phyloP scores from a whole-genome alignment of 2,797 vertebrate genomes.

The Babyrousa celebensis region DNA sequence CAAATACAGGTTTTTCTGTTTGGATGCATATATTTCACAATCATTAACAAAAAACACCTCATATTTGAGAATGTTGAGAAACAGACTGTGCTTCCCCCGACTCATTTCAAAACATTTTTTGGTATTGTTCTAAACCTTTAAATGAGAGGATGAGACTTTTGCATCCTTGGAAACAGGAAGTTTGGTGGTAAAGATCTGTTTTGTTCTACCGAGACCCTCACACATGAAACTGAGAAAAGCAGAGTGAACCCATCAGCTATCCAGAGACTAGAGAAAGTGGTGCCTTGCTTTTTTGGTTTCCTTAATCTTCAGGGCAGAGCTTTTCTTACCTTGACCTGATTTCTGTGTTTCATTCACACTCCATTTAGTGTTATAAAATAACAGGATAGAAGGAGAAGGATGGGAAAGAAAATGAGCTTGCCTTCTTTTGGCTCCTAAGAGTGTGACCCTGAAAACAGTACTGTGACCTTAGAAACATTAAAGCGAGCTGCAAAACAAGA shows the following conservation, averaged over 20 bases:
- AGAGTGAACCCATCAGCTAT: background rate
- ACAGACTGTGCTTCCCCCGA: background rate
- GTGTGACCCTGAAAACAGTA: conserved; percentile 57
- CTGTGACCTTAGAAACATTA: conserved; percentile 47
- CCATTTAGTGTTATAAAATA: conserved; percentile 58
- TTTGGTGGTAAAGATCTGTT: background rate
- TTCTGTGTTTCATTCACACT: conserved; percentile 64
- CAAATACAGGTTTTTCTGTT: background rate
- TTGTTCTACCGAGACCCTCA: background rate
- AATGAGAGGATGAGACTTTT: conserved; percentile 28
- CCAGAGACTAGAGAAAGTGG: background rate
- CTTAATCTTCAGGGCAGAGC: background rate
- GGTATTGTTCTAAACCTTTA: conserved; percentile 26
- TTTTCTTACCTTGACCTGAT: background rate
- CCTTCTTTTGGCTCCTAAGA: conserved; percentile 13
- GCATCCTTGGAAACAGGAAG: conserved; percentile 27
- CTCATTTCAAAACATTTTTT: background rate
- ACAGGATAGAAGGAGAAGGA: background rate
- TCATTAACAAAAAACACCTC: background rate
- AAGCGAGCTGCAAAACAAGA: background rate
- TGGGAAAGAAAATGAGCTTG: conserved; percentile 1
- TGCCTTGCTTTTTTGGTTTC: background rate
- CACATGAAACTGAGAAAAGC: background rate
- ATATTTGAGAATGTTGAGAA: background rate
- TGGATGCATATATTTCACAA: background rate